Base-by-base conservation (phyloP, 2,113 vertebrate species). In the Agelaius phoeniceus region DNA sequence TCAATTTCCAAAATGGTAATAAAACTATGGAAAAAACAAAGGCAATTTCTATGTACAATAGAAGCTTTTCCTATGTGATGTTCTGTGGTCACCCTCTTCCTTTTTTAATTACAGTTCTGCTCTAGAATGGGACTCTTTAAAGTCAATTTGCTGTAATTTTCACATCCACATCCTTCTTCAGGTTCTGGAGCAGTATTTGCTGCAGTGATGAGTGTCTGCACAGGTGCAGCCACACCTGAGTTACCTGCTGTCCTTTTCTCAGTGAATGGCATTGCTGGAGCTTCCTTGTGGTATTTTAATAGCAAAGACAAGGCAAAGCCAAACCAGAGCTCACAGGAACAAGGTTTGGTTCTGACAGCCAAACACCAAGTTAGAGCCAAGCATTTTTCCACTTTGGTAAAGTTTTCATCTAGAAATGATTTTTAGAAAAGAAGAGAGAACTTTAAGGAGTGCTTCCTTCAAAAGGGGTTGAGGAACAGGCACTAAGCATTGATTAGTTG, bases 291-390 rank as follows among this genome's bases (percentile, higher is more conserved):
- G 12, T 23, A 13, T 31, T n/a, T 43, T 63, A 51, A 20, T 59
- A 54, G 54, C 6, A 72, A 49, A 76, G 54, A 59, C 39, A 49
- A 0, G 0, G 24, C 39, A 7, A n/a, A 87, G 26, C 37, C 48
- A 58, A 81, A 93, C 11, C 57, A 87, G 51, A 90, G 58, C 51
- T 72, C 69, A 31, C 2, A 1, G 44, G 21, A 6, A 39, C 0
- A 0, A 49, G 24, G 10, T 30, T 83, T 57, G 30, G 22, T 73
- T 76, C 71, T 62, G 58, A 67, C 24, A 65, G 19, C 9, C 18
- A 39, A 73, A 43, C 27, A 48, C 8, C 20, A 51, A 30, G 14
- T 27, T n/a, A 31, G 30, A 79, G 20, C 21, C 54, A 65, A 80
- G 43, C 13, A 23, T 54, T 74, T 79, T 77, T 39, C 78, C 28